phyloP scores from a whole-genome alignment of 2,888 invertebrate species.

The Morinoia aosen region DNA sequence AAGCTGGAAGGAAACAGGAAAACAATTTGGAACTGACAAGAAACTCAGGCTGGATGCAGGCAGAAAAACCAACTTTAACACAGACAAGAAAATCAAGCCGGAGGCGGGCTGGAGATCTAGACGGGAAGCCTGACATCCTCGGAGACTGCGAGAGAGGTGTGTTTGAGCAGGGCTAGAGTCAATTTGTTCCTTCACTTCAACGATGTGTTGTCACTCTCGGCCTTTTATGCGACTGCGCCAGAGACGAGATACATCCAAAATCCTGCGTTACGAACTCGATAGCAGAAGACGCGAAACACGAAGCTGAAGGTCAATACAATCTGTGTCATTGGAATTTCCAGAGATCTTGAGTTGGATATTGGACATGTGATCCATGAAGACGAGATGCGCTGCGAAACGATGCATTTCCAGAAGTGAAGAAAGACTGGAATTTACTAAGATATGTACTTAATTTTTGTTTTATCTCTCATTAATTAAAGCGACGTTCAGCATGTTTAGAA shows the following conservation, averaged over 20 bases:
- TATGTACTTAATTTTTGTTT: background rate
- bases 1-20: background rate
- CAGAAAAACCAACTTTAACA: too few species aligned
- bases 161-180: conserved; percentile 43
- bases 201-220: conserved; percentile 36
- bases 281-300: background rate
- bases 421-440: background rate
- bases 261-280: background rate
- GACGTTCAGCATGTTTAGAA: too few species aligned
- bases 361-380: background rate
- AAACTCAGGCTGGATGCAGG: background rate
- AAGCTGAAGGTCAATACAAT: background rate
- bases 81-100: background rate
- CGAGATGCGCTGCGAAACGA: background rate
- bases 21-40: background rate
- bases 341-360: background rate
- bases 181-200: conserved; percentile 40
- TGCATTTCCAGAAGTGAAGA: background rate
- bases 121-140: background rate
- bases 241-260: background rate
- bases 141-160: background rate
- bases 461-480: too few species aligned
- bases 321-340: background rate
- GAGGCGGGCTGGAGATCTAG: background rate
- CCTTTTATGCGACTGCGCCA: background rate